Conservation (phyloP, 2,888 invertebrate genomes). For the Cosmorhoe ocellata region DNA sequence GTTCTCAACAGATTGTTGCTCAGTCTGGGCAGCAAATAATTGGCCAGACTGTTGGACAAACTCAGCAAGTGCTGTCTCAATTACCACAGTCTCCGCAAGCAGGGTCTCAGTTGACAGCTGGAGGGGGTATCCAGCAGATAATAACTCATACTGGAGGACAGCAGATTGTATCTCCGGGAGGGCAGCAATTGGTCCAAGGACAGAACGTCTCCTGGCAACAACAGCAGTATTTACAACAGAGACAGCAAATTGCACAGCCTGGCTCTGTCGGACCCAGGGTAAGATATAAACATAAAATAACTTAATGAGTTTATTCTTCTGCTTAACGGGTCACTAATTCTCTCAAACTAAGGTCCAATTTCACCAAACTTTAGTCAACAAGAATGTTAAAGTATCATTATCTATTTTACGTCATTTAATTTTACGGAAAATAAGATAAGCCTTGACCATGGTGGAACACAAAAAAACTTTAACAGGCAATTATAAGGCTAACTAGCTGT, state of each 20-base stretch:
- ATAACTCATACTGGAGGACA: conserved; percentile 77
- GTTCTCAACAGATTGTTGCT: conserved; percentile 75
- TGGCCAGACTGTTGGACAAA: conserved; percentile 66
- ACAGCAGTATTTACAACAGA: conserved; percentile 75
- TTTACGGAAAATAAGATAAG: too few relatives aligned
- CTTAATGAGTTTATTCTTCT: too few relatives aligned
- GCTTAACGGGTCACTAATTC: too few relatives aligned
- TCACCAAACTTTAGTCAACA: too few relatives aligned
- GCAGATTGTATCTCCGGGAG: conserved; percentile 74
- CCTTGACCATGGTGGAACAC: too few relatives aligned
- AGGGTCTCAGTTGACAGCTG: conserved; percentile 53
- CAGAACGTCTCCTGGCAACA: conserved; percentile 78
- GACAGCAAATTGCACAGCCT: conserved; percentile 79
- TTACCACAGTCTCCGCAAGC: conserved; percentile 72
- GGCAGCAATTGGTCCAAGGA: conserved; percentile 72
- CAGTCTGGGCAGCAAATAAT: conserved; percentile 76
- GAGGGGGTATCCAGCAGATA: conserved; percentile 76
- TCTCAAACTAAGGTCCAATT: too few relatives aligned
- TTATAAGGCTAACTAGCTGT: too few relatives aligned
- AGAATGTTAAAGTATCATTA: too few relatives aligned
- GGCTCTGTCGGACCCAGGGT: conserved; percentile 78
- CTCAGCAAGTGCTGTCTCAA: conserved; percentile 70
- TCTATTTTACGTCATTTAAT: too few relatives aligned
- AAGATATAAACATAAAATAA: conserved; percentile 41
- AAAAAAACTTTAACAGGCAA: too few relatives aligned